Evolutionary conservation across 2,797 vertebrate genomes (phyloP).

Genomic region (Pseudotriccus pelzelni): DNA sequence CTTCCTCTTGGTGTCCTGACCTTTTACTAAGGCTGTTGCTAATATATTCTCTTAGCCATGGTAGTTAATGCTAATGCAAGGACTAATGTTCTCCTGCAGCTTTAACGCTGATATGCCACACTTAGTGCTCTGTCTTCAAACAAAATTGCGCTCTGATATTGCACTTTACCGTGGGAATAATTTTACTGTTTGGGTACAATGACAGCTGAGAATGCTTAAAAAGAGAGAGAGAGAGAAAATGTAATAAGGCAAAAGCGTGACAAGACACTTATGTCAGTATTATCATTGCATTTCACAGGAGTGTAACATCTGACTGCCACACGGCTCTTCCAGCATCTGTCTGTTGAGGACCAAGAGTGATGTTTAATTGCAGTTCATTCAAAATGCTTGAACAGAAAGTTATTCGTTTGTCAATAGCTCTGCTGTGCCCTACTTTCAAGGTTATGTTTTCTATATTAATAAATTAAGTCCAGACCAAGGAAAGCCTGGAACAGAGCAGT

Average conservation of each 20-base stretch:
- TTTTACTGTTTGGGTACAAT: neutral
- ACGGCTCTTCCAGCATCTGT: neutral
- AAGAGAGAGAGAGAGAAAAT: neutral
- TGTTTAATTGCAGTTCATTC: neutral
- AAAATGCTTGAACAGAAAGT: neutral
- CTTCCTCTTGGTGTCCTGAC: neutral
- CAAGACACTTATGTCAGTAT: slow-evolving; percentile 12
- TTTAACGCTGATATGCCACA: neutral
- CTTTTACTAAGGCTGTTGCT: slow-evolving; percentile 20
- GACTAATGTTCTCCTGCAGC: slow-evolving; percentile 23
- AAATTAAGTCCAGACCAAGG: neutral
- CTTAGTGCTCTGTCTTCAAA: slow-evolving; percentile 7
- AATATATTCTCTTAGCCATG: neutral
- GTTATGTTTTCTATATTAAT: slow-evolving; percentile 34
- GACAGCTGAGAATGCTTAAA: slow-evolving; percentile 44
- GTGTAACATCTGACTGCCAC: neutral
- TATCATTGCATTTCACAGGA: neutral
- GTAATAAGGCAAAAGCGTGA: slow-evolving; percentile 5
- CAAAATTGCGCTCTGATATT: neutral
- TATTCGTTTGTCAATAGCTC: neutral
- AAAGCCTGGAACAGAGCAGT: neutral
- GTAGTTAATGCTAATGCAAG: slow-evolving; percentile 39
- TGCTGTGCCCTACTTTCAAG: neutral
- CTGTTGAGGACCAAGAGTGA: neutral
- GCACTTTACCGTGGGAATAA: slow-evolving; percentile 5